These are phyloP conservation scores for Philereme transversata DNA, from an alignment of 2,888 invertebrate genomes.

Conservation along the genomic window DNA sequence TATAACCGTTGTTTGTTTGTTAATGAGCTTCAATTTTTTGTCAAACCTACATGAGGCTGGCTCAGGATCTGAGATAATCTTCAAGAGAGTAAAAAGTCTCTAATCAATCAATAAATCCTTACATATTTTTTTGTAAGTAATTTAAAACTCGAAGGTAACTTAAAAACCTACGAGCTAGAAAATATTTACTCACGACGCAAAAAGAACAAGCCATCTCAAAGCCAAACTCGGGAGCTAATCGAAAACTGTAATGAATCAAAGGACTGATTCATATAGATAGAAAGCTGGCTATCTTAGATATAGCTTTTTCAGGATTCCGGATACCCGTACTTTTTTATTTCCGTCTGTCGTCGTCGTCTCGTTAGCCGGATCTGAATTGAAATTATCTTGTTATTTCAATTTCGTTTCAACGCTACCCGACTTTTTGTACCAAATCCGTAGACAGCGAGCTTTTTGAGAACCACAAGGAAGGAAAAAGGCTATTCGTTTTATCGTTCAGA, in stretches of 20 bases:
- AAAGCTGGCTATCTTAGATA: slow-evolving; percentile 8
- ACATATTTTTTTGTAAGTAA: too few relatives aligned
- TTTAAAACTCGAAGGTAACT: too few relatives aligned
- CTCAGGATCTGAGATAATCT: too few relatives aligned
- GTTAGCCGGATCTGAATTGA: slow-evolving; percentile 68
- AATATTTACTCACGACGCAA: slow-evolving; percentile 41
- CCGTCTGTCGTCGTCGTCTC: slow-evolving; percentile 61
- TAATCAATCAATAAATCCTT: too few relatives aligned
- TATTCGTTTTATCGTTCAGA: not conserved
- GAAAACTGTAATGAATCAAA: slow-evolving; percentile 82
- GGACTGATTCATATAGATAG: slow-evolving; percentile 60
- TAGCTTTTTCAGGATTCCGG: slow-evolving; percentile 22
- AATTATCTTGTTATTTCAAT: slow-evolving; percentile 68
- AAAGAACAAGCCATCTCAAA: slow-evolving; percentile 47
- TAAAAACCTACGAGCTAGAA: slow-evolving; percentile 6
- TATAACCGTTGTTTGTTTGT: too few relatives aligned
- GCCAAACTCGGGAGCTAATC: slow-evolving; percentile 67
- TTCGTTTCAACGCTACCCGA: slow-evolving; percentile 37
- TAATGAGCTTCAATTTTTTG: too few relatives aligned
- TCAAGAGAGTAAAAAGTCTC: too few relatives aligned
- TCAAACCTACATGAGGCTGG: too few relatives aligned
- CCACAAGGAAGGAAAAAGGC: not conserved
- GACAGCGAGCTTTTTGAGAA: too few relatives aligned
- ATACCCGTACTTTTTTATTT: slow-evolving; percentile 54
- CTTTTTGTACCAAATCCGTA: slow-evolving; percentile 28